These are phyloP conservation scores for Hirtodrosophila duncani DNA, from an alignment of 2,888 invertebrate species.

Conservation along the genomic window DNA sequence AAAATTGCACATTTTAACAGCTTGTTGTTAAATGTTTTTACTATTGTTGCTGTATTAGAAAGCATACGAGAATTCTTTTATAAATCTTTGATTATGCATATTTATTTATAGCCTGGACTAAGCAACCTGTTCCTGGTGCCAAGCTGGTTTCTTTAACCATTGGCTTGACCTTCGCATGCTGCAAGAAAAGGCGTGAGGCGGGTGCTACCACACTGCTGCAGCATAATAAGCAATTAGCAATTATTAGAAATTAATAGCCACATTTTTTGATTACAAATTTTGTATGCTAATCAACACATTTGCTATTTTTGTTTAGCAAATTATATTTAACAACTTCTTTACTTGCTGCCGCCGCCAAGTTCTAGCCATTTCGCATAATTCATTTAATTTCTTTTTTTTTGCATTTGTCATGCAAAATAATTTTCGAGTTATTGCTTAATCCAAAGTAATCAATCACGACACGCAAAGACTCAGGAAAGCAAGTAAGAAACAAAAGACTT, in stretches of 20 bases:
- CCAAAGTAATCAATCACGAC: slow-evolving; percentile 54
- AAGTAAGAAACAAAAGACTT: slow-evolving; percentile 52
- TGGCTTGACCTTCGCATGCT: slow-evolving; percentile 6
- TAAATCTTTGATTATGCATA: neutral
- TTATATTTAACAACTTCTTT: slow-evolving; percentile 15
- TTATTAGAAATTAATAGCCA: slow-evolving; percentile 22
- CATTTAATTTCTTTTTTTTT: slow-evolving; percentile 12
- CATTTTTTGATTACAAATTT: slow-evolving; percentile 1
- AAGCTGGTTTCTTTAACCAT: too few species aligned
- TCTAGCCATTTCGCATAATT: slow-evolving; percentile 10
- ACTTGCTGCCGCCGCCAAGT: too few species aligned
- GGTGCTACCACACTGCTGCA: too few species aligned
- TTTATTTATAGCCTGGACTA: neutral
- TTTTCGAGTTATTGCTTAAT: slow-evolving; percentile 51
- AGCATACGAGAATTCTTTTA: neutral
- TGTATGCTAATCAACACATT: slow-evolving; percentile 28
- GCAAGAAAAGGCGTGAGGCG: too few species aligned
- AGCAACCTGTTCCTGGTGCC: neutral
- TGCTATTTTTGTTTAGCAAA: slow-evolving; percentile 8
- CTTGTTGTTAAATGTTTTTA: too few species aligned
- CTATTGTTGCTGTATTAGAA: too few species aligned
- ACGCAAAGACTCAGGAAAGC: slow-evolving; percentile 9
- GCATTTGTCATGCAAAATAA: slow-evolving; percentile 62
- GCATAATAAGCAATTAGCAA: slow-evolving; percentile 27
- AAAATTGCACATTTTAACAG: too few species aligned